A percentile compares a stretch with the other conserved stretches of the same genome.
Evolutionary conservation across 2,888 invertebrate genomes (phyloP).

Genomic region (Ophion obscuratus): DNA sequence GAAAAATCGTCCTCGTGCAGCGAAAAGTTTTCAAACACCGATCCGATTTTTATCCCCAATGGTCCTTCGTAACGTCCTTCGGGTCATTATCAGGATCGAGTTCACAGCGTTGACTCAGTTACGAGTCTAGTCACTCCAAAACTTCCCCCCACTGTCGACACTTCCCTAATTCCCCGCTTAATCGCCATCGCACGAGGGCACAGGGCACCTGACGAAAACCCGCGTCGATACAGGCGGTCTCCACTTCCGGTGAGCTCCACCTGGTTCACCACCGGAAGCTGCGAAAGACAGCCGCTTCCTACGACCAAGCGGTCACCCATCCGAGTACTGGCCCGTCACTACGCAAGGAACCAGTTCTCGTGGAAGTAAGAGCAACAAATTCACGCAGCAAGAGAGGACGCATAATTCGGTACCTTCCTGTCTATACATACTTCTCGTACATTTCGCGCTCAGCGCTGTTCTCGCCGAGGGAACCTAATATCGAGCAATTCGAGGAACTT

Average conservation of each 20-base stretch:
- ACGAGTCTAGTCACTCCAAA: no score
- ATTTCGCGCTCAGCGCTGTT: background rate
- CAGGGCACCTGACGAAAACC: background rate
- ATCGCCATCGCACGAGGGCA: background rate
- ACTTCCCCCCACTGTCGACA: no score
- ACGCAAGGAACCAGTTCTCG: background rate
- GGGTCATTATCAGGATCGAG: no score
- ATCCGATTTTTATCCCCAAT: no score
- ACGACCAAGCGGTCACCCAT: background rate
- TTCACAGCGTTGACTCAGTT: no score
- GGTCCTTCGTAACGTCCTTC: no score
- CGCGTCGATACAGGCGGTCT: background rate
- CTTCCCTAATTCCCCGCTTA: background rate
- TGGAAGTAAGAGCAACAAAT: no score
- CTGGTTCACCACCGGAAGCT: background rate
- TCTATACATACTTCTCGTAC: background rate
- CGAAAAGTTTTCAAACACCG: no score
- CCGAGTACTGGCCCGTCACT: background rate
- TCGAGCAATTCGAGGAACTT: slow-evolving; percentile 46
- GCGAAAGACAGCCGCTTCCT: background rate
- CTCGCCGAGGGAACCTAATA: slow-evolving; percentile 47
- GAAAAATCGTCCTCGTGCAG: no score
- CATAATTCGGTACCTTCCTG: background rate
- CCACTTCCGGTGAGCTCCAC: no score
- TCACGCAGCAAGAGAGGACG: background rate